Conservation (phyloP, 2,113 vertebrate genomes). For the Rissa tridactyla region DNA sequence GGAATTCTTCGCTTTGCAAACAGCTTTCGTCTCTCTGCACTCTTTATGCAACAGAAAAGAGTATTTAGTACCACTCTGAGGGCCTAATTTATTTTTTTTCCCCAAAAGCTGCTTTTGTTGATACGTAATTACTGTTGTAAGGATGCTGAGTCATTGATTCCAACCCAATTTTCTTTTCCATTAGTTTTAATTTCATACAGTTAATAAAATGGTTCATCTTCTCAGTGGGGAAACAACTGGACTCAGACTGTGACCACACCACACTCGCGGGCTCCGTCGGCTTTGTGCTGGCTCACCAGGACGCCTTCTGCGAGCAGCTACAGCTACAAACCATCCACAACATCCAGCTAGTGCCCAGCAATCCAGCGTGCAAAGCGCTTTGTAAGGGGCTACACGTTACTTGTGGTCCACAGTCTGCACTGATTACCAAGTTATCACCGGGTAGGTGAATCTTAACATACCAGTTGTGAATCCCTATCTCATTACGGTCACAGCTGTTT, state of each 20-base stretch:
- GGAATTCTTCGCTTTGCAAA: conserved; percentile 21
- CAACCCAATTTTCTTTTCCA: background rate
- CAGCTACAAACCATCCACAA: background rate
- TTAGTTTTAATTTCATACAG: conserved; percentile 26
- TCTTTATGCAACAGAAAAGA: background rate
- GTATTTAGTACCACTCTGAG: background rate
- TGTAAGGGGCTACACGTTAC: background rate
- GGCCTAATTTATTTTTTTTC: background rate
- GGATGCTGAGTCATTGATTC: background rate
- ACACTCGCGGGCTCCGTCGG: rapidly evolving
- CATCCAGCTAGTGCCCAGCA: background rate
- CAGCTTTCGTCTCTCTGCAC: background rate
- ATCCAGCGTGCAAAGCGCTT: rapidly evolving
- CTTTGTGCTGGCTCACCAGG: background rate
- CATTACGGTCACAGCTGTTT: background rate
- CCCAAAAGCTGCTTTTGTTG: background rate
- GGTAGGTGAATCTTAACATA: background rate
- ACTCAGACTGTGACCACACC: background rate
- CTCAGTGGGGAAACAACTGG: background rate
- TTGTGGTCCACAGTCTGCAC: background rate
- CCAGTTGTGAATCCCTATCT: background rate
- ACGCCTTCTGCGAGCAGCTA: background rate
- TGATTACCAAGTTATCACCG: background rate
- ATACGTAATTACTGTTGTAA: background rate
- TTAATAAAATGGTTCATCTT: conserved; percentile 21